Conservation (phyloP, 2,888 invertebrate species). For the Balanococcus diminutus region DNA sequence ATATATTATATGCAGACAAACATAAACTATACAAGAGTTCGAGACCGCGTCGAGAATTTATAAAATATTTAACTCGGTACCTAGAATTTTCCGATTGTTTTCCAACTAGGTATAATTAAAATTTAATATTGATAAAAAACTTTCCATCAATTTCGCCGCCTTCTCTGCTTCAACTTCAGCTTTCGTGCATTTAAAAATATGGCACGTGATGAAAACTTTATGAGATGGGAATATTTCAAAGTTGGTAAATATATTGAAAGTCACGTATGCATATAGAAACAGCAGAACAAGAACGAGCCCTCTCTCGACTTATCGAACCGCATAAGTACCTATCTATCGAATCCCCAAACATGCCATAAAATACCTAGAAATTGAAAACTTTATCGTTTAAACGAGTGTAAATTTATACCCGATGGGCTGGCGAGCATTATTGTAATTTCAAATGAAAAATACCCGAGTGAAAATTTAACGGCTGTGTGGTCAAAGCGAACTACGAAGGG, state of each 20-base stretch:
- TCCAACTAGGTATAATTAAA: neutral
- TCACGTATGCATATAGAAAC: neutral
- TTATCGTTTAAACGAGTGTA: neutral
- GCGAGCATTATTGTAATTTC: constrained; percentile 23
- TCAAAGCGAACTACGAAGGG: neutral
- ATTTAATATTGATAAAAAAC: constrained; percentile 14
- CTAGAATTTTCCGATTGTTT: neutral
- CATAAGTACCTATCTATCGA: neutral
- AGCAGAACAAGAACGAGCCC: neutral
- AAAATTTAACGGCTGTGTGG: constrained; percentile 17
- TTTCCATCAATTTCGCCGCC: neutral
- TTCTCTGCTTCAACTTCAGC: too few species aligned
- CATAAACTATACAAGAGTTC: too few species aligned
- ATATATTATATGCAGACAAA: neutral
- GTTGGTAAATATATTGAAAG: neutral
- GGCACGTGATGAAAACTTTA: neutral
- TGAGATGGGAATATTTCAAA: neutral
- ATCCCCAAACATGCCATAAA: neutral
- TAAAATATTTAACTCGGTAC: neutral
- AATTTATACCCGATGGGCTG: neutral
- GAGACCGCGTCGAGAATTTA: neutral
- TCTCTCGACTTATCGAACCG: neutral
- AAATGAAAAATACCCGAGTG: neutral
- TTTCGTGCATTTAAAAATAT: neutral
- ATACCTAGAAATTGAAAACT: neutral